Evolutionary conservation across 2,113 vertebrate species (phyloP), one percentile per base, ranked within the genome.

Genomic region (Cynopterus brachyotis): DNA sequence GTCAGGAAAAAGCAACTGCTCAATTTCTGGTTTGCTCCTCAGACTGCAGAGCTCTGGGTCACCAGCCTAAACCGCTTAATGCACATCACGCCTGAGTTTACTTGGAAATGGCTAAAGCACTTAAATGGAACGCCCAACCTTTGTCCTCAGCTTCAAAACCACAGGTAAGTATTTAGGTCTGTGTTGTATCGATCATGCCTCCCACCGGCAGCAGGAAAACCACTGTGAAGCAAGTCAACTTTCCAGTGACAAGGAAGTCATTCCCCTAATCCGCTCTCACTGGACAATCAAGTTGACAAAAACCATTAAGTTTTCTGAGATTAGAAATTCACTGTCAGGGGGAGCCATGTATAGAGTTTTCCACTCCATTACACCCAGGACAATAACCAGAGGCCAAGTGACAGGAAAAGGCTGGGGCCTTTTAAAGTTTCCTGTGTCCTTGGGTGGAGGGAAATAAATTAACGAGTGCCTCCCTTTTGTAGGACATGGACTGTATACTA

Each of bases 241-340:
- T 94, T 62, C 89, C 86, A 53, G 91, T 83, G 95, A 98, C 97
- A 93, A 96, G 93, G 97, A 97, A 97, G 96, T 96, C 97, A 95
- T 91, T 97, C 96, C 82, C 95, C 89, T 97, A 97, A 98, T 97
- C 97, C 82, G 32, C 94, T 96, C 97, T 97, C 91, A 28, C 97
- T 96, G 98, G 98, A 97, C 97, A 98, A 97, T 94, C 96, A 93
- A 82, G 89, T 94, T 97, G 98, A 98, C 97, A 98, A 98, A 97
- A 98, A 95, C 97, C 95, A 98, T 98, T 97, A 97, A 97, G 96
- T 97, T 98, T 97, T 94, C 96, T 55, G 96, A 98, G 97, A 97
- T 97, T 97, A 97, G 96, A 97, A 97, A 97, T 76, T 93, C 95
- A 93, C 96, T 97, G 97, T 98, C 97, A 97, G 93, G 95, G 82